Percentiles rank a stretch among this genome's conserved stretches.
Conservation (phyloP, 2,888 invertebrate species). For the Fragum sueziense region DNA sequence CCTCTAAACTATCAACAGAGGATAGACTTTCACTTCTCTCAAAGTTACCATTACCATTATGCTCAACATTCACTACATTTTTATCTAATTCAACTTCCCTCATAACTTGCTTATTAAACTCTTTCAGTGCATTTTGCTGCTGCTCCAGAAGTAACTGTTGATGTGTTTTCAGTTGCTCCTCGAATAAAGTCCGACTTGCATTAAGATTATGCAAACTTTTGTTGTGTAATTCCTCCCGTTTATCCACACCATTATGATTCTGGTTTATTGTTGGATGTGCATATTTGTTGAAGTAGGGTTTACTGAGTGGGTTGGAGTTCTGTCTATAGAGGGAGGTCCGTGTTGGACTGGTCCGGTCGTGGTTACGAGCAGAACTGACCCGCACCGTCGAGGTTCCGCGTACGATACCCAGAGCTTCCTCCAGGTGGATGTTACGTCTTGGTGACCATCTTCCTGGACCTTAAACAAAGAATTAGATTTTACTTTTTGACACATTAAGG, state of each 20-base stretch:
- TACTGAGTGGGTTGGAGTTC: conserved; percentile 68
- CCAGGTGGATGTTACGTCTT: conserved; percentile 58
- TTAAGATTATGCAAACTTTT: conserved; percentile 75
- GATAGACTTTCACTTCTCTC: conserved; percentile 70
- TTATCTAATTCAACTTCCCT: conserved; percentile 72
- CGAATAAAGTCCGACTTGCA: conserved; percentile 77
- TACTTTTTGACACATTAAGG: too few relatives aligned
- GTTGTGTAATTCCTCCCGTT: conserved; percentile 68
- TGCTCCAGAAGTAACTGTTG: conserved; percentile 74
- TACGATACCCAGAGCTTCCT: conserved; percentile 74
- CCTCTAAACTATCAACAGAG: conserved; percentile 75
- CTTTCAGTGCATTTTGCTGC: conserved; percentile 73
- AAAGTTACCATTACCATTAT: conserved; percentile 45
- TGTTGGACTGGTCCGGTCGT: conserved; percentile 45
- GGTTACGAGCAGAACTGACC: conserved; percentile 46
- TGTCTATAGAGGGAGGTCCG: conserved; percentile 52
- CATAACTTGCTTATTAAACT: conserved; percentile 75
- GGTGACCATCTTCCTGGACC: conserved; percentile 56
- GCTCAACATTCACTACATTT: conserved; percentile 50
- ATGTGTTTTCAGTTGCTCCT: conserved; percentile 77
- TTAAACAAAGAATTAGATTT: too few relatives aligned
- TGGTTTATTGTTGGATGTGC: conserved; percentile 54
- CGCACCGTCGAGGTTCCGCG: conserved; percentile 68
- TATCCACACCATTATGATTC: conserved; percentile 35
- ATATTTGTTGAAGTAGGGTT: conserved; percentile 70